A percentile compares a stretch with the other conserved stretches of the same genome.
These are phyloP conservation scores for Halcyon badia DNA, from an alignment of 2,797 vertebrate genomes.

Conservation along the genomic window DNA sequence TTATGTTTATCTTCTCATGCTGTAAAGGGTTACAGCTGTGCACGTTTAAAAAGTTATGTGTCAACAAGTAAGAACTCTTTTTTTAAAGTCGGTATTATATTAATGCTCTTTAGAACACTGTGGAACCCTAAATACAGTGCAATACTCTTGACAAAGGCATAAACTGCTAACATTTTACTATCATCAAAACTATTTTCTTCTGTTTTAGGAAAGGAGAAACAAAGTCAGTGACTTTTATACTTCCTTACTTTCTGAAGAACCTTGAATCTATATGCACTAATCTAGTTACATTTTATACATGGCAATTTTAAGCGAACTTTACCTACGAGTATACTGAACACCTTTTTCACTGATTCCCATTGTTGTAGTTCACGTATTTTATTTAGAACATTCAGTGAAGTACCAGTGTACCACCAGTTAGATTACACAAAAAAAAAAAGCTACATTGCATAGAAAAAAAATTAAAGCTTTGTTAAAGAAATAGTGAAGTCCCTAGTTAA, in stretches of 20 bases:
- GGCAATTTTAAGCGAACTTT: background rate
- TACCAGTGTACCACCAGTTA: background rate
- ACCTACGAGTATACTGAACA: background rate
- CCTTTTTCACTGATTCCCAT: background rate
- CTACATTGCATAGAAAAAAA: background rate
- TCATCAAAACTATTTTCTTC: background rate
- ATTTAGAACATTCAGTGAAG: background rate
- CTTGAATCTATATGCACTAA: background rate
- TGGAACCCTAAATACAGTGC: background rate
- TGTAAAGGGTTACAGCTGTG: background rate
- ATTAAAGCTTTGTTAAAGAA: background rate
- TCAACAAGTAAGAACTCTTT: background rate
- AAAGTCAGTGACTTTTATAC: background rate
- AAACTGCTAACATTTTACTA: background rate
- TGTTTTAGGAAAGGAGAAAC: background rate
- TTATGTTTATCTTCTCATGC: background rate
- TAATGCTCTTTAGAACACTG: background rate
- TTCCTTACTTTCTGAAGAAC: background rate
- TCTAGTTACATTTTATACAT: background rate
- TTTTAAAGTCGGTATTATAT: background rate
- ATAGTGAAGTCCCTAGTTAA: background rate
- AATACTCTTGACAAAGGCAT: background rate
- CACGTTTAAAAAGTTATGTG: background rate
- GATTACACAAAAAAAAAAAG: background rate
- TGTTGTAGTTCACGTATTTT: background rate